Evolutionary conservation across 2,797 vertebrate genomes (phyloP).

Genomic region (Onychomys torridus): DNA sequence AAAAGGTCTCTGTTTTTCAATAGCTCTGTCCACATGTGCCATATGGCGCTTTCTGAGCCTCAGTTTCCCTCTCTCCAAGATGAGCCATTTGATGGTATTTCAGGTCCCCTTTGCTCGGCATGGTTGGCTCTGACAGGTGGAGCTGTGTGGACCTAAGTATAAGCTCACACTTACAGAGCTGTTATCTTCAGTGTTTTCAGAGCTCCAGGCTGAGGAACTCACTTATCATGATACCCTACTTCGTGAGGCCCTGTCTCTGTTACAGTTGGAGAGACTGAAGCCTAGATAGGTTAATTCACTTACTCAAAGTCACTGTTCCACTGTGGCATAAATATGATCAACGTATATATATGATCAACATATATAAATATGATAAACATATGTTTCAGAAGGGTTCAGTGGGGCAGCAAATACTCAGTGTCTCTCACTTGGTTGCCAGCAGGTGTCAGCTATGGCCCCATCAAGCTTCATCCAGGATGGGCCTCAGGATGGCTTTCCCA

Average conservation of each 20-base stretch:
- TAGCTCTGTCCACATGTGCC: background rate
- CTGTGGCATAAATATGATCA: background rate
- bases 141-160: background rate
- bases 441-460: background rate
- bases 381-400: background rate
- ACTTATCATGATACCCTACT: background rate
- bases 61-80: constrained; percentile 7
- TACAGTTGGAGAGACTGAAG: constrained; percentile 16
- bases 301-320: background rate
- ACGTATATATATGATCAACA: too few species aligned
- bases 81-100: background rate
- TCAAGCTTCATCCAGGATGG: background rate
- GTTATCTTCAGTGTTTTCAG: background rate
- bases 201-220: background rate
- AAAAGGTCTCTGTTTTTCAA: background rate
- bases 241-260: background rate
- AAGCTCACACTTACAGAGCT: background rate
- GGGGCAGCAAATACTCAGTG: background rate
- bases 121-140: background rate
- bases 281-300: background rate
- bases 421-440: background rate
- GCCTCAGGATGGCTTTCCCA: background rate
- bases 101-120: background rate
- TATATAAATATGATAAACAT: too few species aligned
- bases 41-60: background rate